A percentile compares a stretch with the other conserved stretches of the same genome.
These are phyloP conservation scores for Entelurus aequoreus DNA, from an alignment of 2,113 vertebrate species.

Conservation along the genomic window DNA sequence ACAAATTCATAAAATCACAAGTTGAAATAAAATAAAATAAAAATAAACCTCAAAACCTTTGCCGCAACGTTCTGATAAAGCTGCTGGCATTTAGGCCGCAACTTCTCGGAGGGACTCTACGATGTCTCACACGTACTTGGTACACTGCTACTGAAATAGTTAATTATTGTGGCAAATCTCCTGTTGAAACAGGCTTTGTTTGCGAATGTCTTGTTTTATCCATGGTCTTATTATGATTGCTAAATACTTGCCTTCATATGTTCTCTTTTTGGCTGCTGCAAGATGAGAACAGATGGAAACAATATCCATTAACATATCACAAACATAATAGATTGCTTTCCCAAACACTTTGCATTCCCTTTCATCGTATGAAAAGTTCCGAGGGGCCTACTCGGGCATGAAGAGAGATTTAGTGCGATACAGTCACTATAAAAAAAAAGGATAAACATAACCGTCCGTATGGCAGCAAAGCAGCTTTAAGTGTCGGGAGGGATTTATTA, in stretches of 20 bases:
- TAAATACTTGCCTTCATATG: conserved; percentile 13
- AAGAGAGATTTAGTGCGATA: conserved; percentile 38
- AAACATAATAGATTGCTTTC: conserved; percentile 26
- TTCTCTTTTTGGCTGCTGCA: conserved; percentile 22
- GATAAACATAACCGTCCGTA: conserved; percentile 43
- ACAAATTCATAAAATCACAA: too few species aligned
- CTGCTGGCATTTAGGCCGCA: too few species aligned
- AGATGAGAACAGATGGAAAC: conserved; percentile 42
- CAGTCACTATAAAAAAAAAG: conserved; percentile 33
- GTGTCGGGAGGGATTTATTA: conserved; percentile 23
- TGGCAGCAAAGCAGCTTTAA: conserved; percentile 31
- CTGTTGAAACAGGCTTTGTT: too few species aligned
- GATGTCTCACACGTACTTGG: too few species aligned
- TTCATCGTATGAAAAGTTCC: conserved; percentile 44
- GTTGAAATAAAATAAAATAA: too few species aligned
- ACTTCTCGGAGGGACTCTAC: too few species aligned
- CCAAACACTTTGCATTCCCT: conserved; percentile 12
- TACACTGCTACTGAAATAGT: too few species aligned
- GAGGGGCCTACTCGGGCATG: conserved; percentile 15
- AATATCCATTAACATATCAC: conserved; percentile 45
- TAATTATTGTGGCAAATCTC: too few species aligned
- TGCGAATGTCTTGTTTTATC: too few species aligned
- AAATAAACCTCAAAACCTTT: too few species aligned
- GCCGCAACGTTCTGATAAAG: too few species aligned
- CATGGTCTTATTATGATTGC: too few species aligned